These are phyloP conservation scores for Nasua narica DNA, from an alignment of 2,797 vertebrate species.

Conservation along the genomic window DNA sequence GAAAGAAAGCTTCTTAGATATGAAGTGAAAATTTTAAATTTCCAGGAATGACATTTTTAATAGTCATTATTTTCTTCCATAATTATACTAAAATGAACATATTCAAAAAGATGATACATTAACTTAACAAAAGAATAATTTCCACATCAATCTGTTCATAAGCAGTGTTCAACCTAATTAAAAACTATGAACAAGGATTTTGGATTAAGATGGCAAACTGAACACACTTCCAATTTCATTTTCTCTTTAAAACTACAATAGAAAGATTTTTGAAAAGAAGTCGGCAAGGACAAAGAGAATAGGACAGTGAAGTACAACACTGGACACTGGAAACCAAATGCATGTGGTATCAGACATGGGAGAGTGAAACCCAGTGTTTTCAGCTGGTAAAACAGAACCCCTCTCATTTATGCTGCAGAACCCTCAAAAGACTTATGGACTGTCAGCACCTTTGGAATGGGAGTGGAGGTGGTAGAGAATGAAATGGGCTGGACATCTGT, in stretches of 20 bases:
- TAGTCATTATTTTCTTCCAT: not conserved
- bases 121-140: not conserved
- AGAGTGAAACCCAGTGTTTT: not conserved
- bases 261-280: not conserved
- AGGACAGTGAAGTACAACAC: not conserved
- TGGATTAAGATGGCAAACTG: not conserved
- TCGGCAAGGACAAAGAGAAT: not conserved
- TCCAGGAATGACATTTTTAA: slow-evolving; percentile 24
- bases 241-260: not conserved
- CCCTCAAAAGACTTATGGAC: not conserved
- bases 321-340: not conserved
- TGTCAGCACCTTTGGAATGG: not conserved
- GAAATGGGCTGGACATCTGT: not conserved
- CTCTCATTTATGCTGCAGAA: not conserved
- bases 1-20: not conserved
- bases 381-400: not conserved
- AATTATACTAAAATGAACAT: not conserved
- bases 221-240: not conserved
- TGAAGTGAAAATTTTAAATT: not conserved
- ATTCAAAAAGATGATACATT: not conserved
- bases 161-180: not conserved
- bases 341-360: not conserved
- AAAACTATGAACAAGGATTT: not conserved
- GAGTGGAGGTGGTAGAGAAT: not conserved
- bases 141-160: not conserved